Percentiles rank a stretch among this genome's conserved stretches.
Evolutionary conservation across 1,140 invertebrate genomes (phyloP).

Genomic region (Plectrocnemia conspersa): DNA sequence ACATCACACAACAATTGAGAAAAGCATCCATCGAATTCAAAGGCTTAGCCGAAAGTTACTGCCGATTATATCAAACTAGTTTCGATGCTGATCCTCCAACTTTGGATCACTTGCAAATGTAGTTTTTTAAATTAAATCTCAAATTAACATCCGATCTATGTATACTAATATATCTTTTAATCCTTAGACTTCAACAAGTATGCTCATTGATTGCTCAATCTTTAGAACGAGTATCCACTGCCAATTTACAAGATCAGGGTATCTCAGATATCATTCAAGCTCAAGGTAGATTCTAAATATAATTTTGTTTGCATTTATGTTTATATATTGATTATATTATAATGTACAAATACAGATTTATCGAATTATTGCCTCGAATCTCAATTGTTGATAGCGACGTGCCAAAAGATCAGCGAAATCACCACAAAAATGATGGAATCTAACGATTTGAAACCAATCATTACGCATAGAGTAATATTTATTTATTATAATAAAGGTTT

Average conservation of each 20-base stretch:
- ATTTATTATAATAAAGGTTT: neutral
- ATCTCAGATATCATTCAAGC: conserved; percentile 45
- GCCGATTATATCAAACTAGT: conserved; percentile 80
- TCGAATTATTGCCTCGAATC: conserved; percentile 39
- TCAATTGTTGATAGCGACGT: conserved; percentile 41
- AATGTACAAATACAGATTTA: no score
- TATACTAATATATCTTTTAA: conserved; percentile 20
- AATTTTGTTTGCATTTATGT: no score
- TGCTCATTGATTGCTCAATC: conserved; percentile 70
- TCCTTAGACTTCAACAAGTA: conserved; percentile 66
- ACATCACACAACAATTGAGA: conserved; percentile 74
- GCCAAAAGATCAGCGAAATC: conserved; percentile 41
- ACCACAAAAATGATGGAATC: conserved; percentile 38
- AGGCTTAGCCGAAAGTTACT: conserved; percentile 70
- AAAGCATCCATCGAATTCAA: conserved; percentile 74
- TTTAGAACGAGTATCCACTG: conserved; percentile 64
- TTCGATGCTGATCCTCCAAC: conserved; percentile 89
- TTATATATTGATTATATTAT: no score
- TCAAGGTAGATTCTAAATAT: conserved; percentile 24
- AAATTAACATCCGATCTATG: conserved; percentile 39
- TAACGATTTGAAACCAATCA: conserved; percentile 38
- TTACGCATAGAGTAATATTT: conserved; percentile 45
- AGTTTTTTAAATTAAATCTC: conserved; percentile 42
- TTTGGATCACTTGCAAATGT: conserved; percentile 71
- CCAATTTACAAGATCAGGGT: conserved; percentile 42